A percentile compares a stretch with the other conserved stretches of the same genome.
phyloP scores from a whole-genome alignment of 30 jellyfish, hydroid and myxozoan genomes.

The Clytia hemisphaerica region DNA sequence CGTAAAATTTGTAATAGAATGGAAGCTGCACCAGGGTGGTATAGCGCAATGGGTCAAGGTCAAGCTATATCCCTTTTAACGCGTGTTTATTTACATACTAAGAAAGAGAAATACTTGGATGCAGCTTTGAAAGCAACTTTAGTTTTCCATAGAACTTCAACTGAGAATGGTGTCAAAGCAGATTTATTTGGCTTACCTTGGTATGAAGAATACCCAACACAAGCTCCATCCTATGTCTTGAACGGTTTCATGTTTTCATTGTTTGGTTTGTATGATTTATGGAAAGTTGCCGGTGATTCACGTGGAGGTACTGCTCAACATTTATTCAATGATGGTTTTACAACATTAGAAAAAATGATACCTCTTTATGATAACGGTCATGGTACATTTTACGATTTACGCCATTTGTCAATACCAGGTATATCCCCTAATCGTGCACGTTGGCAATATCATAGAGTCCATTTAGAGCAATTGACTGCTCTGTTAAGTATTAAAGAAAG shows the following conservation, averaged over 20 bases:
- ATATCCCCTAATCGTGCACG: constrained; percentile 75
- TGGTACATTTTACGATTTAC: constrained; percentile 78
- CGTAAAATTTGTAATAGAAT: constrained; percentile 26
- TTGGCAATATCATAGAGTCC: constrained; percentile 86
- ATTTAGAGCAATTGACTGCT: constrained; percentile 49
- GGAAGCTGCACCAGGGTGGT: constrained; percentile 66
- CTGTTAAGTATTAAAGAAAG: constrained; percentile 18
- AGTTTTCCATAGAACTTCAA: constrained; percentile 29
- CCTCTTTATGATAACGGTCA: constrained; percentile 81
- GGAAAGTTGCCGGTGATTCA: background rate
- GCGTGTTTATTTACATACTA: constrained; percentile 53
- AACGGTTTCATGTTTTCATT: constrained; percentile 87
- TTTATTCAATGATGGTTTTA: constrained; percentile 48
- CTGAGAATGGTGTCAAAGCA: constrained; percentile 63
- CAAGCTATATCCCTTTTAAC: constrained; percentile 87
- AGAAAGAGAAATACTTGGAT: constrained; percentile 28
- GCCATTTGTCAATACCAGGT: constrained; percentile 75
- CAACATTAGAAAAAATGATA: constrained; percentile 39
- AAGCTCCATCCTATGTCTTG: constrained; percentile 65
- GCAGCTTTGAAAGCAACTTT: constrained; percentile 69
- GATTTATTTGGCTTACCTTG: constrained; percentile 45
- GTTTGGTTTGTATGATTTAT: constrained; percentile 75
- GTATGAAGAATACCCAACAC: constrained; percentile 85
- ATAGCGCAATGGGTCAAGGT: constrained; percentile 92
- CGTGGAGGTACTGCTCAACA: constrained; percentile 16